Evolutionary conservation across 2,113 vertebrate genomes (phyloP), one percentile per base, ranked within the genome.

Genomic region (Poeciliopsis retropinna): DNA sequence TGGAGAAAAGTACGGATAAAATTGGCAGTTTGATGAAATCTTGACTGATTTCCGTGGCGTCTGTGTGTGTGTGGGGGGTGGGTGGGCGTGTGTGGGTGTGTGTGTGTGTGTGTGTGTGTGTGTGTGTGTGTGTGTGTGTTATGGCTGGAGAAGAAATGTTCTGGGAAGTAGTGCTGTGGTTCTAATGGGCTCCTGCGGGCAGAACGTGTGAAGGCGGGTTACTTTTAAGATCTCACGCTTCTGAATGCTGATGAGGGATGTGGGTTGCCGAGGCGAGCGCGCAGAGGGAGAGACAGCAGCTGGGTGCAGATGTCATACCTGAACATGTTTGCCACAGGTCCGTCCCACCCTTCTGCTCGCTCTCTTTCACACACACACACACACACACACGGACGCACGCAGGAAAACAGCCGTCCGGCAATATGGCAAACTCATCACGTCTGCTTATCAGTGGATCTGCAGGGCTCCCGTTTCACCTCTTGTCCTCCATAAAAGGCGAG

Each of bases 241-340:
- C 87, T 79, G 85, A 89, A 90, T 84, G 80, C 82, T 90, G 91
- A 91, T 86, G 78, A 78, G 80, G 27, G 73, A 79, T 67, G 51
- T n/a, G 73, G 73, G 63, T 68, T 61, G 80, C 29, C 17, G 72
- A 54, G 73, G 78, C 67, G 28, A 54, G 64, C 54, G 29, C 51
- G 31, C 54, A 64, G 51, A 73, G 75, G 70, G 72, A 54, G 79
- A 78, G 80, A 72, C 72, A 78, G 69, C 63, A 64, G 79, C 61
- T 44, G 62, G 25, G 68, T 73, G 69, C 57, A 67, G 77, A 63
- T 54, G 70, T 47, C 66, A 60, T 60, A 86, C 77, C 79, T 64
- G 60, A 72, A 11, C 57, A 60, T 29, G 29, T 66, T 67, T n/a
- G 86, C 64, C 5, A 47, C 75, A 64, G 31, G 9, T 54, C 70